Evolutionary conservation across 2,888 invertebrate species (phyloP), one percentile per base, ranked within the genome.

Genomic region (Heliconius aoede): DNA sequence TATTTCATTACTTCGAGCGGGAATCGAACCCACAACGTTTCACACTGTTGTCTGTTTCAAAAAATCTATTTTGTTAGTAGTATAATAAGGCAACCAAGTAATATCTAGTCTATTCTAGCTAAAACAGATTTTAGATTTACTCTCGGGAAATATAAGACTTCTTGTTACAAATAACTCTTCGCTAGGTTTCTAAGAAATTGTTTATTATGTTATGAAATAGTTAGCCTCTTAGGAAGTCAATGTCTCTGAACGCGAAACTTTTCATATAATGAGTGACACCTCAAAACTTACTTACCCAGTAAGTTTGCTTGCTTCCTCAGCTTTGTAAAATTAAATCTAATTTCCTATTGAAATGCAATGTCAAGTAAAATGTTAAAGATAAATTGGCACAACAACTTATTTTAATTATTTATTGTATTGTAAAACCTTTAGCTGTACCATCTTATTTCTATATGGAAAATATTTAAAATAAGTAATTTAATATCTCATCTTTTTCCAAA

Each of bases 121-220:
- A 30, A 32, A 58, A 32, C n/a, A 58, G 58, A 71, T 58, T 71
- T 55, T 24, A 65, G 36, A 64, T 36, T 28, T 51, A 58, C 74
- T 74, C 65, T 68, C 28, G 58, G 36, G 40, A 60, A 60, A 74
- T 74, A 74, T 74, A 74, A 32, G 67, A 68, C 32, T 74, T 67
- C 67, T 40, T 67, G 32, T 36, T 67, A 76, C 72, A 55, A 72
- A 46, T 46, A 26, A 76, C 69, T 69, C 61, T 65, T 72, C 65
- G 65, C 40, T 62, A 72, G 32, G 58, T 58, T 71, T 32, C 32
- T 30, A 13, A 58, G 71, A n/a, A 71, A 71, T 51, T 28, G n/a
- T 68, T 51, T 51, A 21, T 51, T 51, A 9, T 68, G 26, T 68
- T 68, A 7, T 51, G 21, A 30, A 51, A 51, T 28, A 46, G 21